Evolutionary conservation across 2,888 invertebrate genomes (phyloP), one percentile per base, ranked within the genome.

Genomic region (Conistra vaccinii): DNA sequence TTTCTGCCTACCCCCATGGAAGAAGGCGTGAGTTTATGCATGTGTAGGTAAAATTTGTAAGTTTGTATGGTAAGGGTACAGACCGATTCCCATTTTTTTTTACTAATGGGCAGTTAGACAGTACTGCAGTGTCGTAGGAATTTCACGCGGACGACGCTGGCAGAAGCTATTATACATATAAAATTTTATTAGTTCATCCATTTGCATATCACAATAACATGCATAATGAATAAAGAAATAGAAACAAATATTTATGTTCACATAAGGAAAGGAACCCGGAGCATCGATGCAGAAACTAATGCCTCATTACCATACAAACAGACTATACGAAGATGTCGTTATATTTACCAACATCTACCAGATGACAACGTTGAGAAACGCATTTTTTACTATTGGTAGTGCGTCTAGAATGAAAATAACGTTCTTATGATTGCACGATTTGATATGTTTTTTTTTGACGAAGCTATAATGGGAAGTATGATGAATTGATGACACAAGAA

Each of bases 231-330:
- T 29, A 23, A 42, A 29, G 32, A 42, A 55, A 45, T 17, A 32
- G 23, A 42, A 48, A 62, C 6, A 63, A 69, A 42, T 69, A 74
- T 61, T n/a, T 29, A 3, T 60, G 45, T 20, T 7, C 45, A 55
- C 48, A 63, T 14, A 68, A 71, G 71, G 78, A 77, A 71, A 57
- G 10, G 45, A 45, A 39, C 60, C 1, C 3, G 20, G 7, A 3
- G 57, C 55, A 72, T 14, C 69, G 70, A 65, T 65, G 82, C 60
- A 82, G 68, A 77, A 77, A 76, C 61, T 1, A 17, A 61, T 58
- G 42, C 29, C 55, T 68, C 71, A 82, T 80, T 72, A 71, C 26
- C 80, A 72, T 57, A 57, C 60, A 35, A 0, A 60, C 48, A 26
- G 10, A 26, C 51, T 45, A 0, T 10, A 17, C 6, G 1, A 23